phyloP scores from a whole-genome alignment of 2,113 vertebrate species.

The Archocentrus centrarchus region DNA sequence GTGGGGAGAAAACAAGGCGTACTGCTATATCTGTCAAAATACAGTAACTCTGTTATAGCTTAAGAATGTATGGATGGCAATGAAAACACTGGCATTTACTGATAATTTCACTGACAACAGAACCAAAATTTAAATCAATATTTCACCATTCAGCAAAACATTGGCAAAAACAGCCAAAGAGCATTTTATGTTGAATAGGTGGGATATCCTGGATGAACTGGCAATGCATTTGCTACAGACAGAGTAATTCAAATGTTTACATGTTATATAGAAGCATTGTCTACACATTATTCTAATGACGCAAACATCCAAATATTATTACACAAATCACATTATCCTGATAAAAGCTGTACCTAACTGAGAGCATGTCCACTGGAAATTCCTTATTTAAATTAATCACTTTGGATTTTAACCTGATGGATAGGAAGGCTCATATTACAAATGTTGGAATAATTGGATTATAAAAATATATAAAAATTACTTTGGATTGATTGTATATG shows the following conservation, averaged over 20 bases:
- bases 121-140: background rate
- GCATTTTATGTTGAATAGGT: background rate
- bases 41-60: background rate
- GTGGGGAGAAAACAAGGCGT: background rate
- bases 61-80: background rate
- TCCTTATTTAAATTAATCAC: background rate
- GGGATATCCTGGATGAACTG: background rate
- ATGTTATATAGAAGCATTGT: background rate
- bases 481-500: background rate
- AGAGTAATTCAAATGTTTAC: background rate
- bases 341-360: background rate
- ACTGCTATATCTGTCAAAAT: background rate
- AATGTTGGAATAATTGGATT: background rate
- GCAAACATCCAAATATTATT: background rate
- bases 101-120: background rate
- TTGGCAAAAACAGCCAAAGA: background rate
- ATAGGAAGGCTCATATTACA: background rate
- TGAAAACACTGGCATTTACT: background rate
- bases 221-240: background rate
- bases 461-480: background rate
- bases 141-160: background rate
- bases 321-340: background rate
- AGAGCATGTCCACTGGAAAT: background rate
- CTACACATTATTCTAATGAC: background rate
- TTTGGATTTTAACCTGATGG: background rate